These are phyloP conservation scores for Epinephelus coioides DNA, from an alignment of 2,797 vertebrate species.

Conservation along the genomic window DNA sequence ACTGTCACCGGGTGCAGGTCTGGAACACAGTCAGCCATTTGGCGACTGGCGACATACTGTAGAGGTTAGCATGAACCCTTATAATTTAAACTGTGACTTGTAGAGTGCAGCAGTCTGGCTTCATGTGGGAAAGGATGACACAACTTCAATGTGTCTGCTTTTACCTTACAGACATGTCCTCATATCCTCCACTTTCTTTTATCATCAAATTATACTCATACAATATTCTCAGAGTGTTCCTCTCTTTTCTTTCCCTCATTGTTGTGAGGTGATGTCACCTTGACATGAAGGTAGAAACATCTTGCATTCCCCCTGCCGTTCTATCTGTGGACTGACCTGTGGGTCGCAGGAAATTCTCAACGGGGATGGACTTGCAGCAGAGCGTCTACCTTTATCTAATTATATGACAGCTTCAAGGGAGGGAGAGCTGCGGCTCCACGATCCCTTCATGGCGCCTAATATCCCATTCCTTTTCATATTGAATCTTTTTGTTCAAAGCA, in stretches of 20 bases:
- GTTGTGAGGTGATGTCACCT: slow-evolving; percentile 76
- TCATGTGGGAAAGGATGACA: not conserved
- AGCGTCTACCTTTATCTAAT: slow-evolving; percentile 82
- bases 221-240: slow-evolving; percentile 36
- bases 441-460: slow-evolving; percentile 75
- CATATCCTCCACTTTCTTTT: slow-evolving; percentile 10
- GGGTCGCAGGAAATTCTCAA: slow-evolving; percentile 66
- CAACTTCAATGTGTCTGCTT: slow-evolving; percentile 33
- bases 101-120: slow-evolving; percentile 2
- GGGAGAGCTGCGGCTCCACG: slow-evolving; percentile 49
- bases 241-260: slow-evolving; percentile 34
- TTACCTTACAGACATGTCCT: slow-evolving; percentile 40
- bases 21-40: too few relatives aligned
- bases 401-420: slow-evolving; percentile 80
- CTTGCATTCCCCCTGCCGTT: slow-evolving; percentile 45
- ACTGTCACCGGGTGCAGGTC: too few relatives aligned
- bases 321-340: slow-evolving; percentile 60
- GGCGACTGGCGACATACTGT: too few relatives aligned
- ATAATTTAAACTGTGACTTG: slow-evolving; percentile 18
- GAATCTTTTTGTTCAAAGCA: slow-evolving; percentile 82
- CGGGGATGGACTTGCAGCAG: slow-evolving; percentile 61
- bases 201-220: slow-evolving; percentile 58
- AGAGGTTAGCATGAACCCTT: slow-evolving; percentile 14
- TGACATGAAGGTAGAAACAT: slow-evolving; percentile 68
- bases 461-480: slow-evolving; percentile 82